These are phyloP conservation scores for Hippocampus guttulatus DNA, from an alignment of 2,113 vertebrate genomes.

Conservation along the genomic window DNA sequence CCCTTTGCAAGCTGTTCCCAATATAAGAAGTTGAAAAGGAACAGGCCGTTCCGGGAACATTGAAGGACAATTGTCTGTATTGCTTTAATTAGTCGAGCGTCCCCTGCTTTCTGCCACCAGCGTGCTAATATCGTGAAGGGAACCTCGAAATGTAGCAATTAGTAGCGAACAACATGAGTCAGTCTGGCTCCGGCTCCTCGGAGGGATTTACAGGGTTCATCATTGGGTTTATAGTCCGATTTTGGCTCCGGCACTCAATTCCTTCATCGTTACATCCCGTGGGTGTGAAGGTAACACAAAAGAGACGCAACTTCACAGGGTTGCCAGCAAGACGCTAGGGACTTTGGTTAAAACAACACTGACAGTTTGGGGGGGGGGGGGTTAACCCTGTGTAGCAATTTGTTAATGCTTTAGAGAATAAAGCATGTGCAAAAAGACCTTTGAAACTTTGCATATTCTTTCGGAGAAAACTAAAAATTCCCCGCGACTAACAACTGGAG, in stretches of 20 bases:
- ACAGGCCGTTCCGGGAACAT: conserved; percentile 56
- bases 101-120: conserved; percentile 47
- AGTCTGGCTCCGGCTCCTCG: conserved; percentile 45
- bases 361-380: conserved; percentile 18
- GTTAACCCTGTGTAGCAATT: conserved; percentile 2
- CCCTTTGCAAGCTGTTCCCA: conserved; percentile 48
- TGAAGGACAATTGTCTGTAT: conserved; percentile 57
- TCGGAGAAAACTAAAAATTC: conserved; percentile 24
- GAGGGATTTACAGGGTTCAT: conserved; percentile 63
- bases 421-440: not conserved
- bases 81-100: conserved; percentile 60
- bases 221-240: conserved; percentile 67
- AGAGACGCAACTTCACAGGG: conserved; percentile 33
- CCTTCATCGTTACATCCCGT: conserved; percentile 56
- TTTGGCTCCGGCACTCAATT: conserved; percentile 59
- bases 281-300: conserved; percentile 56
- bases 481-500: not conserved
- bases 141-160: conserved; percentile 68
- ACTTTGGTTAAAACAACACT: conserved; percentile 28
- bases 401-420: not conserved
- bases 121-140: conserved; percentile 68
- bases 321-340: conserved; percentile 29
- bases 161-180: conserved; percentile 62
- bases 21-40: conserved; percentile 36
- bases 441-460: conserved; percentile 18